Evolutionary conservation across 2,888 invertebrate species (phyloP), one percentile per base, ranked within the genome.

Genomic region (Tryphoninae sp.): DNA sequence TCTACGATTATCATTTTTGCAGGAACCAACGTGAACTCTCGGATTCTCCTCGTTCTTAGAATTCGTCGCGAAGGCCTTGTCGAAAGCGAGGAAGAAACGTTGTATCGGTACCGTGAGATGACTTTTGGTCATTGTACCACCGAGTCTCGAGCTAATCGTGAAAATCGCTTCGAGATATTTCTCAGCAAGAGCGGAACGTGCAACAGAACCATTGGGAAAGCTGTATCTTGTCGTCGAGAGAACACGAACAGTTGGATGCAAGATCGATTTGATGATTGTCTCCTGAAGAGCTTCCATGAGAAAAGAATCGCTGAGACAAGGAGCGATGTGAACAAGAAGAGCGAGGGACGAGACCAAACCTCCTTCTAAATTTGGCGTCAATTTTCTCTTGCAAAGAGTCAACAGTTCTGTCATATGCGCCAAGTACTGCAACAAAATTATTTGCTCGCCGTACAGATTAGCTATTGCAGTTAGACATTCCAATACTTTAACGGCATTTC

Each of bases 251-350:
- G 96, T 94, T 13, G 98, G 98, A 89, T 96, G 95, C 0, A 99
- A 92, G 64, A 98, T 96, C 23, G 95, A 95, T 88, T 96, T 96
- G 22, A 98, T 93, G 79, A 99, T 95, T 0, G 95, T 95, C 89
- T 98, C 98, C 96, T 98, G 92, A 83, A 97, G 93, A 84, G 97
- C 95, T 88, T 97, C 97, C 97, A 98, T 97, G 11, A 98, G 93
- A 75, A 96, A 96, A 13, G 95, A 94, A 90, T 98, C 97, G 4
- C 95, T 95, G 89, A 98, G 94, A 89, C 95, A 96, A 0, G 97
- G 96, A 88, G 97, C 94, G 19, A 97, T 94, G 87, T 96, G 95
- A 89, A 96, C 96, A 67, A 98, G 91, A 49, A 98, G 93, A 81
- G 96, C 96, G 83, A 98, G 92, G 77, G 96, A 96, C 0, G 97